Base-by-base conservation (phyloP, 1,140 invertebrate genomes). In the Drosophila kanapiae region DNA sequence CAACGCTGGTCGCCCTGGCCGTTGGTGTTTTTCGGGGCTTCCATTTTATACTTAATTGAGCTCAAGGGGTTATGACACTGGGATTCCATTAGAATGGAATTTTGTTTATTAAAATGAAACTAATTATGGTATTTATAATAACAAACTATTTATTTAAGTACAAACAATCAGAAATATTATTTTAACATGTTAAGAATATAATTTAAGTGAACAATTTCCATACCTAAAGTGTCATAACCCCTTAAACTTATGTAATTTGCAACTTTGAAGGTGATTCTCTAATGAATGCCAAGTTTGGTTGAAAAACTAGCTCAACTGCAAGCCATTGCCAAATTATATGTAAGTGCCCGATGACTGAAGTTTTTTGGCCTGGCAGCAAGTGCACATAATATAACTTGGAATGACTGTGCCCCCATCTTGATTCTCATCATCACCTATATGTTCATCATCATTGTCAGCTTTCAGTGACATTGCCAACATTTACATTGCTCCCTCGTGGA, bases 291-390 rank as follows among this genome's bases (percentile, higher is more conserved):
- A 80, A 84, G 77, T 75, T 72, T 77, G 49, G 6, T 40, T 27
- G 48, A 11, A 69, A 63, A 29, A 45, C 9, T 23, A 56, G 40
- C 54, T 18, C 40, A 51, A 77, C 67, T 72, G 48, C 51, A n/a
- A 14, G 63, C 75, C 82, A 81, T 78, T 77, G 84, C 84, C 83
- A 87, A 87, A 84, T 87, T 87, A 84, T 83, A 87, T 83, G 83
- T 69, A 78, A 77, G 69, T 42, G 67, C 64, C 56, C 48, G 14
- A n/a, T 31, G 48, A 57, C 49, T 77, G 64, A 78, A 88, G 80
- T 88, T 88, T 87, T 70, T 85, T 42, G 57, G 80, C 59, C 47
- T 59, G 79, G 63, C 75, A 68, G 76, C 58, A 88, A 87, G 76
- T 80, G 71, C 75, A 65, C 71, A 77, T 74, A 80, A 83, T 86